Evolutionary conservation across 64 coral and sea anemone genomes (phyloP).

Genomic region (Platygyra sinensis): DNA sequence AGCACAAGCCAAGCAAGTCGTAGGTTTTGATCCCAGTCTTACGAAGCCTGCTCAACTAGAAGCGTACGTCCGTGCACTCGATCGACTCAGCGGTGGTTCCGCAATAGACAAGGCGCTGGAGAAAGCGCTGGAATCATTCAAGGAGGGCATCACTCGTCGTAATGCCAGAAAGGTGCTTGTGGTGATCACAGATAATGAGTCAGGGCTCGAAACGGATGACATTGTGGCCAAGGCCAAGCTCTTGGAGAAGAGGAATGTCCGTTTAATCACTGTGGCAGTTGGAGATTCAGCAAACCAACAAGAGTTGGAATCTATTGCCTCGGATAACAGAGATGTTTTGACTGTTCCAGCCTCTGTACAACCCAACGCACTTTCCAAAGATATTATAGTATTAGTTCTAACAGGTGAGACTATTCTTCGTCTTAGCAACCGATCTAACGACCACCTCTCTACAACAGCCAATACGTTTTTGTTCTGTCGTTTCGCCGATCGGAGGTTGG

Average conservation of each 20-base stretch:
- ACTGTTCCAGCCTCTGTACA: slow-evolving; percentile 18
- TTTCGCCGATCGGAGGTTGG: no score
- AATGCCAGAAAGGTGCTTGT: slow-evolving; percentile 78
- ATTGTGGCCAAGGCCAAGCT: slow-evolving; percentile 26
- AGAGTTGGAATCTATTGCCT: slow-evolving; percentile 43
- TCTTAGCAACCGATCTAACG: no score
- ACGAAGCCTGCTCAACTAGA: background rate
- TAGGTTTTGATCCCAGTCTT: background rate
- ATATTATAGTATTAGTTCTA: slow-evolving; percentile 62
- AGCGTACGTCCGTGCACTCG: background rate
- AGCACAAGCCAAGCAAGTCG: slow-evolving; percentile 4
- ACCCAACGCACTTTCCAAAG: slow-evolving; percentile 53
- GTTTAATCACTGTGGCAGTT: slow-evolving; percentile 76
- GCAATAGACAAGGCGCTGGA: slow-evolving; percentile 70
- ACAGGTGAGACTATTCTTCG: slow-evolving; percentile 14
- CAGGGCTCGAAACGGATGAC: slow-evolving; percentile 28
- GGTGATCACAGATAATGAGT: slow-evolving; percentile 67
- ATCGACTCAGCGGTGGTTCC: slow-evolving; percentile 26
- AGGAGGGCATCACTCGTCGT: slow-evolving; percentile 18
- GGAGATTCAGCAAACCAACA: slow-evolving; percentile 43
- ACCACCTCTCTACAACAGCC: no score
- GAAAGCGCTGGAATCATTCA: slow-evolving; percentile 50
- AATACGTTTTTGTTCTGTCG: no score
- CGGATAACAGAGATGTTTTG: slow-evolving; percentile 60
- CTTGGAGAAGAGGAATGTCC: slow-evolving; percentile 29